Evolutionary conservation across 2,888 invertebrate species (phyloP).

Genomic region (Coelogynopora nodosa): DNA sequence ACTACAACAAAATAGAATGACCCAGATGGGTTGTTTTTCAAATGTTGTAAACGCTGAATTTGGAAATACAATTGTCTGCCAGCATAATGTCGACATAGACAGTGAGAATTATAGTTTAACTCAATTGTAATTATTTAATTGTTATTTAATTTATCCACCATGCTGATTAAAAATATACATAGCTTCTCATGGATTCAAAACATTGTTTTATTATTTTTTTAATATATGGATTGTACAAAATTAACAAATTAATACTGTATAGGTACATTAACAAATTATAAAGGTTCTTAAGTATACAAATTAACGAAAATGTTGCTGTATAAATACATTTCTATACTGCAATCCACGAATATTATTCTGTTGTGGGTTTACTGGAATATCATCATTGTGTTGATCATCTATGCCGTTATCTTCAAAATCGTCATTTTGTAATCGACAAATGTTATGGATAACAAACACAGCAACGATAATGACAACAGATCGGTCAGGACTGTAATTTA

Average conservation of each 20-base stretch:
- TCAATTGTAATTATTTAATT: conserved; percentile 25
- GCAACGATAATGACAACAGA: conserved; percentile 29
- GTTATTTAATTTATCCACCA: conserved; percentile 18
- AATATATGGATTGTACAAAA: conserved; percentile 21
- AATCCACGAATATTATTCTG: conserved; percentile 22
- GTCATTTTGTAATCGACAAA: conserved; percentile 29
- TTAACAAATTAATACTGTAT: conserved; percentile 23
- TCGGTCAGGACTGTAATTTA: conserved; percentile 19
- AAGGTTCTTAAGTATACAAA: conserved; percentile 15
- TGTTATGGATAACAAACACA: conserved; percentile 27
- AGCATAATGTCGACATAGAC: conserved; percentile 23
- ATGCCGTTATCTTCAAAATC: neutral
- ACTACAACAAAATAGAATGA: conserved; percentile 28
- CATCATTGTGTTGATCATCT: conserved; percentile 20
- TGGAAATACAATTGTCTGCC: conserved; percentile 27
- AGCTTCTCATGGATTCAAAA: conserved; percentile 10
- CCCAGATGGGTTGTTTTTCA: conserved; percentile 31
- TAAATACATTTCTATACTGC: conserved; percentile 28
- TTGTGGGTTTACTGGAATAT: conserved; percentile 29
- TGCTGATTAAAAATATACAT: conserved; percentile 25
- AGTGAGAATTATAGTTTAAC: conserved; percentile 19
- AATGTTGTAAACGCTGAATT: conserved; percentile 29
- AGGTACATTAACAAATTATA: conserved; percentile 19
- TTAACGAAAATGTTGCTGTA: conserved; percentile 24
- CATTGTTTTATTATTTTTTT: conserved; percentile 5